phyloP scores from a whole-genome alignment of 2,113 vertebrate genomes.

The Cephalopterus ornatus region DNA sequence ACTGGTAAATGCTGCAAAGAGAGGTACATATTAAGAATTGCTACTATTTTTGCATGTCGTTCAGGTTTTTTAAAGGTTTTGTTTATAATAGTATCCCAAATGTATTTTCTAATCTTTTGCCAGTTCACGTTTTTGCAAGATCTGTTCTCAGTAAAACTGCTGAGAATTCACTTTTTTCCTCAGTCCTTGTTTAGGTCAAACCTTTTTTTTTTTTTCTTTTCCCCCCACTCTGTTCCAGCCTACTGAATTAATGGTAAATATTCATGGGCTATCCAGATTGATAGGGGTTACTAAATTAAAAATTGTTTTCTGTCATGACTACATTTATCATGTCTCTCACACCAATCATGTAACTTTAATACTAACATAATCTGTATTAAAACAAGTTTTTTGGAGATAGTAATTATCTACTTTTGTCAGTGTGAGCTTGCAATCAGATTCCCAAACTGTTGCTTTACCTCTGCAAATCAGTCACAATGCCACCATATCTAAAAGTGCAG shows the following conservation, averaged over 20 bases:
- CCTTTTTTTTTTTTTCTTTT: background rate
- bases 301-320: constrained; percentile 72
- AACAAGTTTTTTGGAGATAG: constrained; percentile 64
- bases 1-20: background rate
- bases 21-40: background rate
- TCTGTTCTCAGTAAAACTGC: background rate
- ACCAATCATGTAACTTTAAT: constrained; percentile 57
- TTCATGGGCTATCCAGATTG: constrained; percentile 72
- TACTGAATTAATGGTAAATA: constrained; percentile 70
- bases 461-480: constrained; percentile 39
- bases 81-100: background rate
- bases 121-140: background rate
- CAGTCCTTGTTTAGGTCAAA: constrained; percentile 49
- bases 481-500: constrained; percentile 29
- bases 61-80: background rate
- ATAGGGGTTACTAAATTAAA: constrained; percentile 76
- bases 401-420: constrained; percentile 63
- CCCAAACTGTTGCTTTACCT: constrained; percentile 26
- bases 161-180: constrained; percentile 7
- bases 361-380: constrained; percentile 59
- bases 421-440: constrained; percentile 36
- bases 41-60: background rate
- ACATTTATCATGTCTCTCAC: constrained; percentile 70
- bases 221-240: background rate
- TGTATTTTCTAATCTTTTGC: background rate